Percentiles rank a stretch among this genome's conserved stretches.
Conservation (phyloP, 2,888 invertebrate genomes). For the Euspilapteryx auroguttella region DNA sequence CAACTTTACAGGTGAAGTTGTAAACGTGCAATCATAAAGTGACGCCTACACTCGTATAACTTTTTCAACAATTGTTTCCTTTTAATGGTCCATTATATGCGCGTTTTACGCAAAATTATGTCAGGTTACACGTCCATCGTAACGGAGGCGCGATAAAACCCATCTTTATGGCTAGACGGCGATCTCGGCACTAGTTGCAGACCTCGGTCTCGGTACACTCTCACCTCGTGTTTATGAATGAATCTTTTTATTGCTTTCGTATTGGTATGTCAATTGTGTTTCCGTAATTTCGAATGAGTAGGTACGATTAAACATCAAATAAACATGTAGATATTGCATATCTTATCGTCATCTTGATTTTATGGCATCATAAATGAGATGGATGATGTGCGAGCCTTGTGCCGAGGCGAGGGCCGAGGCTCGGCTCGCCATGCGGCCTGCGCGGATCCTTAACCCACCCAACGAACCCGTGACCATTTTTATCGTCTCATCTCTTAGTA, state of each 20-base stretch:
- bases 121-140: slow-evolving; percentile 56
- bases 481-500: slow-evolving; percentile 50
- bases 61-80: slow-evolving; percentile 61
- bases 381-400: too few relatives aligned
- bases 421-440: background rate
- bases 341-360: slow-evolving; percentile 37
- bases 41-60: slow-evolving; percentile 56
- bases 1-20: slow-evolving; percentile 48
- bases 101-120: slow-evolving; percentile 59
- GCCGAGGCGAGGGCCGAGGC: too few relatives aligned
- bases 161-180: slow-evolving; percentile 52
- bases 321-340: slow-evolving; percentile 46
- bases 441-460: slow-evolving; percentile 11
- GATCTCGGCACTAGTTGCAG: too few relatives aligned
- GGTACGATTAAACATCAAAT: slow-evolving; percentile 47
- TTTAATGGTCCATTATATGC: slow-evolving; percentile 59
- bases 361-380: slow-evolving; percentile 55
- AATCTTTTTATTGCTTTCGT: slow-evolving; percentile 51
- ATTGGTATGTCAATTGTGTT: slow-evolving; percentile 45
- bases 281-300: slow-evolving; percentile 47
- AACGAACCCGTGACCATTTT: slow-evolving; percentile 21
- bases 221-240: slow-evolving; percentile 47
- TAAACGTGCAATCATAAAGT: slow-evolving; percentile 59
- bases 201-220: too few relatives aligned
- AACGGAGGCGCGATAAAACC: slow-evolving; percentile 50